Conservation (phyloP, 2,797 vertebrate genomes). For the Anguilla obscura region DNA sequence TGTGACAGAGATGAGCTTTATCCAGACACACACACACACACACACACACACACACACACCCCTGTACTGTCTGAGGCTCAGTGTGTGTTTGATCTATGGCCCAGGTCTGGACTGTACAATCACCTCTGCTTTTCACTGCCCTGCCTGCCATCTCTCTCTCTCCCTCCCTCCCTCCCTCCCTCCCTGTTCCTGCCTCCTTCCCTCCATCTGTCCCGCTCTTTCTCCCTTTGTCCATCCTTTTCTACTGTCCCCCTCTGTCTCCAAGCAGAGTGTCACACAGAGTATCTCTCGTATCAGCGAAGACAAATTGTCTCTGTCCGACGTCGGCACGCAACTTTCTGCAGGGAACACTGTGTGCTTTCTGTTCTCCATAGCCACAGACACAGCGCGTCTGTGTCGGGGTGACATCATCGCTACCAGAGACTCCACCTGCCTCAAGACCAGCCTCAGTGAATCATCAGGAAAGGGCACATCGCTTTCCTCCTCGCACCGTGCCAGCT, state of each 20-base stretch:
- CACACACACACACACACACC: not conserved
- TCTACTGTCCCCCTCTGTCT: not conserved
- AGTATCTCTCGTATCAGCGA: not conserved
- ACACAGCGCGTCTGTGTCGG: not conserved
- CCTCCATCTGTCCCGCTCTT: not conserved
- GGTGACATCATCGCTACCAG: constrained; percentile 10
- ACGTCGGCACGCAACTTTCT: constrained; percentile 7
- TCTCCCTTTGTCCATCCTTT: constrained; percentile 1
- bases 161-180: not conserved
- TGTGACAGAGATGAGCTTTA: not conserved
- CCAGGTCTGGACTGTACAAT: not conserved
- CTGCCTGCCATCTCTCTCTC: not conserved
- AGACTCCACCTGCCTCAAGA: constrained; percentile 19
- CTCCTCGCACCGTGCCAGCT: not conserved
- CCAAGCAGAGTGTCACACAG: constrained; percentile 18
- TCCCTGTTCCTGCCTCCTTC: constrained; percentile 1
- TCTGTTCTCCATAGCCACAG: constrained; percentile 14
- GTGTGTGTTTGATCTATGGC: constrained; percentile 17
- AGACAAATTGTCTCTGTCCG: constrained; percentile 7
- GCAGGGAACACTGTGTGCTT: constrained; percentile 24
- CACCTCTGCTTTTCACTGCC: not conserved
- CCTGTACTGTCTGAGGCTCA: not conserved
- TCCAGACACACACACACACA: not conserved
- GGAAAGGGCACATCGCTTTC: not conserved
- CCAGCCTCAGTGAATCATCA: constrained; percentile 23